Evolutionary conservation across 2,888 invertebrate genomes (phyloP).

Genomic region (Amiota communis): DNA sequence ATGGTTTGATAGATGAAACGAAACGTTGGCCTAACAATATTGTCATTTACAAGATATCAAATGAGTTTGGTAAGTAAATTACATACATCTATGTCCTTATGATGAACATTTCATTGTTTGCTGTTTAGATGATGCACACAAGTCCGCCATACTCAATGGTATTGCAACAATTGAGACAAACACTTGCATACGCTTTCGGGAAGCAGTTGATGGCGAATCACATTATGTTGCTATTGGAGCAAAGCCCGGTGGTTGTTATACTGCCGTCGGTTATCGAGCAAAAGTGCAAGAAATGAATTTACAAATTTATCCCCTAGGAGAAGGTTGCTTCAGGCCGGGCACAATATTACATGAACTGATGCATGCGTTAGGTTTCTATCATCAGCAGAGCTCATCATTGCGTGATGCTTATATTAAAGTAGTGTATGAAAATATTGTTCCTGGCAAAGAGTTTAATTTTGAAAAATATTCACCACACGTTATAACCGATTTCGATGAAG

Average conservation of each 20-base stretch:
- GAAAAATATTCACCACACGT: conserved; percentile 76
- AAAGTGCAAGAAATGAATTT: conserved; percentile 65
- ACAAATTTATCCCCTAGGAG: conserved; percentile 61
- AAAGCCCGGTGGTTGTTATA: conserved; percentile 80
- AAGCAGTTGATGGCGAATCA: conserved; percentile 72
- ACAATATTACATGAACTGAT: conserved; percentile 85
- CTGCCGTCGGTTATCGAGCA: conserved; percentile 81
- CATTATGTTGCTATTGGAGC: conserved; percentile 60
- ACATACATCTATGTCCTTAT: not conserved
- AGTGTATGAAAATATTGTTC: conserved; percentile 69
- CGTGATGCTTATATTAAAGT: conserved; percentile 81
- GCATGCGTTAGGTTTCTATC: conserved; percentile 85
- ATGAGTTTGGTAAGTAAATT: conserved; percentile 55
- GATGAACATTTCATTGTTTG: not conserved
- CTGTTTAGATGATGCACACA: conserved; percentile 73
- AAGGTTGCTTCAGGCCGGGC: conserved; percentile 69
- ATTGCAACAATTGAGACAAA: conserved; percentile 81
- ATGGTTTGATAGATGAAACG: conserved; percentile 76
- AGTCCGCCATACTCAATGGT: conserved; percentile 78
- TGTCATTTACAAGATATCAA: conserved; percentile 76
- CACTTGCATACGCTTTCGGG: conserved; percentile 82
- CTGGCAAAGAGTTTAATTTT: conserved; percentile 82
- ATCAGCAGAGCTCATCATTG: conserved; percentile 85
- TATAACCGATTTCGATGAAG: conserved; percentile 79
- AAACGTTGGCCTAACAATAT: conserved; percentile 79